Conservation (phyloP, 2,797 vertebrate species). For the Kryptopterus vitreolus region DNA sequence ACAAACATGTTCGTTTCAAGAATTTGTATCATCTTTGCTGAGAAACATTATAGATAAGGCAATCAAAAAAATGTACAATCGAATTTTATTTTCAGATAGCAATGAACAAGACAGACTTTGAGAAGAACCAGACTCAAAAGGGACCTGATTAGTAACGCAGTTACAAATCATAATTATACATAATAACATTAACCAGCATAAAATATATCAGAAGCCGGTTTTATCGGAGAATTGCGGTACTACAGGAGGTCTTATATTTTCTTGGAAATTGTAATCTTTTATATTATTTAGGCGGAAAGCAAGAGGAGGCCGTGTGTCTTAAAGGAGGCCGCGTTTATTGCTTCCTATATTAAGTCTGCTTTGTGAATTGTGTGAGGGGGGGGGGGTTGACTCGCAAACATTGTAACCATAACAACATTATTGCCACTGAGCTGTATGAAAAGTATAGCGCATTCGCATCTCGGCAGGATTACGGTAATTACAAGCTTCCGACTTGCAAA, state of each 20-base stretch:
- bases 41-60: not conserved
- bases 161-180: not conserved
- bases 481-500: constrained; percentile 12
- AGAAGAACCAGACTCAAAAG: not conserved
- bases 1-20: not conserved
- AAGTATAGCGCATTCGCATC: not conserved
- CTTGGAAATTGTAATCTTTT: not conserved
- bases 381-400: not conserved
- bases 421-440: not conserved
- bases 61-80: not conserved
- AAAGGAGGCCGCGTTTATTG: not conserved
- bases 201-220: not conserved
- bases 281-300: not conserved
- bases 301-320: not conserved
- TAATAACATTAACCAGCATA: not conserved
- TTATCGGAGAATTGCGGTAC: not conserved
- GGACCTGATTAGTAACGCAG: too few species aligned
- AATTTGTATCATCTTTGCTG: not conserved
- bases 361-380: not conserved
- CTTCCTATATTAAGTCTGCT: not conserved
- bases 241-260: not conserved
- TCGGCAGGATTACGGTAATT: constrained; percentile 7
- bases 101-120: not conserved
- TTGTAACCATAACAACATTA: constrained; percentile 19
- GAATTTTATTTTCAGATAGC: not conserved